Evolutionary conservation across 2,888 invertebrate species (phyloP).

Genomic region (Rhingia campestris): DNA sequence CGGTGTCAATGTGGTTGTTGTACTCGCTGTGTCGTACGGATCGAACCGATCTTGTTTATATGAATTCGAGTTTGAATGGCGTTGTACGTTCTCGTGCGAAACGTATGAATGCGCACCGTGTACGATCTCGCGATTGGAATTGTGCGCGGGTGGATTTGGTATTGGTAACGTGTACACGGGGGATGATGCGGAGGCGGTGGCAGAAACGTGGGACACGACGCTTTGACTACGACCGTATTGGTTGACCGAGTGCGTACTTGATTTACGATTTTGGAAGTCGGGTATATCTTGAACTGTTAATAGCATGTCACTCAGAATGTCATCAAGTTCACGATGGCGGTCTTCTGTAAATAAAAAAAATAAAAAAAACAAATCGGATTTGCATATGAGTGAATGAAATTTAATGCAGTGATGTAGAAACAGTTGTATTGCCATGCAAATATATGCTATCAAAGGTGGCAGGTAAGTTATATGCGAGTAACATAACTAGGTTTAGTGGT

Average conservation of each 20-base stretch:
- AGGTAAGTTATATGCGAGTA: no score
- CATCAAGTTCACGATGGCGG: constrained; percentile 90
- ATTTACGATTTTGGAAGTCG: constrained; percentile 81
- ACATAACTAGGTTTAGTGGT: no score
- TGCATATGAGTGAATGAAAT: constrained; percentile 13
- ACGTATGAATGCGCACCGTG: constrained; percentile 75
- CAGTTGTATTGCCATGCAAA: background rate
- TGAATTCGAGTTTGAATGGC: constrained; percentile 63
- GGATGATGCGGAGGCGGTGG: constrained; percentile 58
- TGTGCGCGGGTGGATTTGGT: constrained; percentile 68
- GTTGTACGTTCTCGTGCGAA: constrained; percentile 62
- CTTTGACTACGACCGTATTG: constrained; percentile 74
- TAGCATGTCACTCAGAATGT: constrained; percentile 93
- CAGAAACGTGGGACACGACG: constrained; percentile 70
- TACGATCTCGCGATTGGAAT: constrained; percentile 65
- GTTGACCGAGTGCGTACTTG: constrained; percentile 69
- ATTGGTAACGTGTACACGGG: constrained; percentile 64
- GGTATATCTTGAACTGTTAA: constrained; percentile 93
- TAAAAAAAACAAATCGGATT: background rate
- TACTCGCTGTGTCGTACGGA: constrained; percentile 77
- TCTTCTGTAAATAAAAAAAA: constrained; percentile 75
- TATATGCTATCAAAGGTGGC: background rate
- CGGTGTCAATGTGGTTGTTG: constrained; percentile 77
- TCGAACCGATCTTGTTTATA: constrained; percentile 75
- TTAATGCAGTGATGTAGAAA: background rate